These are phyloP conservation scores for Drosophila serrata DNA, from an alignment of 1,140 invertebrate species.

Conservation along the genomic window DNA sequence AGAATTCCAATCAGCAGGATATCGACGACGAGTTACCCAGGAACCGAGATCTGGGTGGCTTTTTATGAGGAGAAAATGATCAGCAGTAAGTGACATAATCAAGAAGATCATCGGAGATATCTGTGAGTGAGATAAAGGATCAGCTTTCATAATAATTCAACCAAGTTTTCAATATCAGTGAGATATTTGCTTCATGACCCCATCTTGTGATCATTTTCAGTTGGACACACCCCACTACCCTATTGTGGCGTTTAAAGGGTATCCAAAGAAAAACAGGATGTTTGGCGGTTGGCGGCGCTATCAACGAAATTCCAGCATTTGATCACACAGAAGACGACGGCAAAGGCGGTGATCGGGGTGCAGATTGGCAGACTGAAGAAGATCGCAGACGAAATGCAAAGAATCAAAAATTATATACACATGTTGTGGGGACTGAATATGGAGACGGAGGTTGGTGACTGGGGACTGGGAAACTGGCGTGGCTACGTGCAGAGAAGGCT, in stretches of 20 bases:
- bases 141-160: no score
- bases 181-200: background rate
- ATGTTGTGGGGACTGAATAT: constrained; percentile 35
- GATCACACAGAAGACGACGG: constrained; percentile 48
- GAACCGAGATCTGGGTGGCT: background rate
- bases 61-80: background rate
- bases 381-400: constrained; percentile 80
- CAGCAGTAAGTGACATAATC: background rate
- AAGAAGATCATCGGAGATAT: background rate
- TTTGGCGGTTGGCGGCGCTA: constrained; percentile 75
- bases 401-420: constrained; percentile 71
- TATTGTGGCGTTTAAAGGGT: constrained; percentile 19
- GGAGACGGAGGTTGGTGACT: background rate
- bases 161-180: background rate
- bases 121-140: no score
- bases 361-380: constrained; percentile 37
- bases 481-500: constrained; percentile 14
- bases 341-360: constrained; percentile 4
- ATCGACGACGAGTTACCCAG: constrained; percentile 26
- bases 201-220: background rate
- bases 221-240: background rate
- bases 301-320: constrained; percentile 81
- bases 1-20: constrained; percentile 16
- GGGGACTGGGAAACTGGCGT: background rate
- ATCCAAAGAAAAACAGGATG: constrained; percentile 69